Evolutionary conservation across 2,888 invertebrate species (phyloP).

Genomic region (Schizaphis graminum): DNA sequence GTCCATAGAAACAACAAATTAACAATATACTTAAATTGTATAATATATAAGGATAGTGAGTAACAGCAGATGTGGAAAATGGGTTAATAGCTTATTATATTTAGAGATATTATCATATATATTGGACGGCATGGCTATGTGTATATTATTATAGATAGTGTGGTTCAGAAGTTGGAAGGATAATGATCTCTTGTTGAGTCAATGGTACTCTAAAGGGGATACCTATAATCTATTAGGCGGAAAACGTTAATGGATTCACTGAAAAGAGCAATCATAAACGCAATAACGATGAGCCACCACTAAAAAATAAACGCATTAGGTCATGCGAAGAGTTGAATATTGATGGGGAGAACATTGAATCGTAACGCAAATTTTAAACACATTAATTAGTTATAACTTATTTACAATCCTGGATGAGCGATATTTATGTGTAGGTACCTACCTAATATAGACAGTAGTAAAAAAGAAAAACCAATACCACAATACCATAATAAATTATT

Average conservation of each 20-base stretch:
- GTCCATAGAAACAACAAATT: not conserved
- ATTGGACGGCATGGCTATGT: not conserved
- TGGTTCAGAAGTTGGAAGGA: not conserved
- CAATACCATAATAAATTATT: not conserved
- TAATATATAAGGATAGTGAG: not conserved
- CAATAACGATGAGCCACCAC: not conserved
- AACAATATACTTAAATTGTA: not conserved
- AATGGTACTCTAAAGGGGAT: not conserved
- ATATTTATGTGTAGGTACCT: not conserved
- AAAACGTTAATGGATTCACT: not conserved
- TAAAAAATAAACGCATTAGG: not conserved
- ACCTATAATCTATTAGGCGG: not conserved
- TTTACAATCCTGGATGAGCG: not conserved
- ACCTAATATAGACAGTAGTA: too few species aligned
- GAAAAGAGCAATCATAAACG: not conserved
- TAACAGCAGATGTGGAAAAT: not conserved
- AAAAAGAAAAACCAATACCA: not conserved
- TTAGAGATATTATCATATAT: constrained; percentile 14
- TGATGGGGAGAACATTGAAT: not conserved
- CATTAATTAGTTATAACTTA: not conserved
- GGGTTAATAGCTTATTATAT: constrained; percentile 8
- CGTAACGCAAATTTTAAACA: not conserved
- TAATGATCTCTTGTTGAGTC: not conserved
- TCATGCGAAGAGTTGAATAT: not conserved
- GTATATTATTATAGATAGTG: not conserved